Conservation (phyloP, 2,888 invertebrate species). For the Amphipoea lucens region DNA sequence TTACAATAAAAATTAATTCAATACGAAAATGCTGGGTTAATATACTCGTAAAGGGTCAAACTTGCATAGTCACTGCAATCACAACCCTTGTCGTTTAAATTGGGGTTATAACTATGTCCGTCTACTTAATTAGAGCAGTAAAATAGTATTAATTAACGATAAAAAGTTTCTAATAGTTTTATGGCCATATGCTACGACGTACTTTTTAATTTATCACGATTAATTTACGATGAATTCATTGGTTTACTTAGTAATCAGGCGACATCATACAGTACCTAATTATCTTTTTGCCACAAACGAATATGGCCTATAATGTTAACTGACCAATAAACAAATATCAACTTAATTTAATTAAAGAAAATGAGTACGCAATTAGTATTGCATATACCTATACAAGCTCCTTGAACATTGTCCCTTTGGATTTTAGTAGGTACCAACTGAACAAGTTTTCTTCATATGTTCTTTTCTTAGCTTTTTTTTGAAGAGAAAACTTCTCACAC, state of each 20-base stretch:
- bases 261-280: background rate
- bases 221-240: background rate
- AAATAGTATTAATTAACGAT: constrained; percentile 34
- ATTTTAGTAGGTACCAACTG: background rate
- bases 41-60: constrained; percentile 58
- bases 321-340: background rate
- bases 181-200: constrained; percentile 19
- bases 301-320: background rate
- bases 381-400: background rate
- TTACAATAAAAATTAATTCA: constrained; percentile 29
- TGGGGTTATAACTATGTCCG: constrained; percentile 61
- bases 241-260: background rate
- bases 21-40: constrained; percentile 37
- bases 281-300: background rate
- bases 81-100: constrained; percentile 61
- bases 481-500: no score
- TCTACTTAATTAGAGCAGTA: constrained; percentile 56
- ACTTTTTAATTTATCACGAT: background rate
- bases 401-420: background rate
- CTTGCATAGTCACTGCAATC: constrained; percentile 63
- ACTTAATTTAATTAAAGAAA: background rate
- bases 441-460: background rate
- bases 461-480: background rate
- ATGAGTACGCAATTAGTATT: background rate
- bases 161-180: constrained; percentile 47